phyloP scores from a whole-genome alignment of 2,113 vertebrate genomes.

The Eudorcas thomsonii region DNA sequence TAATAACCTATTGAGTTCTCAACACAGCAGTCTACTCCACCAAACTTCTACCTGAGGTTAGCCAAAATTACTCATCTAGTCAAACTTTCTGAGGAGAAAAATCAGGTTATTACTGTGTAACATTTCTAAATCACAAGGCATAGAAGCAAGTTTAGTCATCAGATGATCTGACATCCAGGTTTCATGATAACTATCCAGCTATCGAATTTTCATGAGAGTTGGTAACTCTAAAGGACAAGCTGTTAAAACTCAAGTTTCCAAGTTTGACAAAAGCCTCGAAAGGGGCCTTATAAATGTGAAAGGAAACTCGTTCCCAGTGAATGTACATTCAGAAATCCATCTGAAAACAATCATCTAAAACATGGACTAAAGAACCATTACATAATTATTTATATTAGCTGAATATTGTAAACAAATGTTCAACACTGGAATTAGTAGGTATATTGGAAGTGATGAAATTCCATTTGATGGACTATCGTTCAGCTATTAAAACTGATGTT shows the following conservation, averaged over 20 bases:
- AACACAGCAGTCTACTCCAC: background rate
- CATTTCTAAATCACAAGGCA: background rate
- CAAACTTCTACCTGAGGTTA: background rate
- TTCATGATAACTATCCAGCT: background rate
- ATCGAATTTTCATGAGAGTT: background rate
- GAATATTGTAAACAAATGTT: slow-evolving; percentile 32
- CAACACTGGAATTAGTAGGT: slow-evolving; percentile 5
- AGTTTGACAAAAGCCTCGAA: background rate
- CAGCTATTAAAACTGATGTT: slow-evolving; percentile 20
- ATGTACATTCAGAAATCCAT: slow-evolving; percentile 23
- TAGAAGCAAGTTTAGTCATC: background rate
- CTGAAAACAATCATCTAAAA: slow-evolving; percentile 32
- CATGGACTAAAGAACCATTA: background rate
- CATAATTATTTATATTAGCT: slow-evolving; percentile 33
- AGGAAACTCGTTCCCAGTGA: background rate
- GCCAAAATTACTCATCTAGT: background rate
- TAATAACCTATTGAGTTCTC: background rate
- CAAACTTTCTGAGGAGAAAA: background rate
- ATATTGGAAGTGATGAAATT: slow-evolving; percentile 37
- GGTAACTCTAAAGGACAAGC: background rate
- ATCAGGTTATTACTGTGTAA: background rate
- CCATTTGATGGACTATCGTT: background rate
- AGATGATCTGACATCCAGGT: background rate
- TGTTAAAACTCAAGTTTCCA: background rate
- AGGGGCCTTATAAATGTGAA: background rate